These are phyloP conservation scores for Pungitius pungitius DNA, from an alignment of 2,113 vertebrate species.

Conservation along the genomic window DNA sequence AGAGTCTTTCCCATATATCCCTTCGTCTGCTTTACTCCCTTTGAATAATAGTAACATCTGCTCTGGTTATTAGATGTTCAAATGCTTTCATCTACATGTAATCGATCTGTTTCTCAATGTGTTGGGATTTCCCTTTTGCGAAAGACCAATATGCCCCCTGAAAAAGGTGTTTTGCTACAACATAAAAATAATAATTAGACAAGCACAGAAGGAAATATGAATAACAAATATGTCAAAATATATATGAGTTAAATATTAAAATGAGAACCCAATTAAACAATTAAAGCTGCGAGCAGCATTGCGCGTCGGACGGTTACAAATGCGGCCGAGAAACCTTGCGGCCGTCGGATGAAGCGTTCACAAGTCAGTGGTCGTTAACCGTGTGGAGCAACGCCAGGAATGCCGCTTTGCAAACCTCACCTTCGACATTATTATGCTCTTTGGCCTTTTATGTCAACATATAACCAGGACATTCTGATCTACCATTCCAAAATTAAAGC, in stretches of 20 bases:
- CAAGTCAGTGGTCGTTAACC: too few relatives aligned
- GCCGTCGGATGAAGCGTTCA: too few relatives aligned
- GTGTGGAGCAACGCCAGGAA: too few relatives aligned
- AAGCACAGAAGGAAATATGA: constrained; percentile 8
- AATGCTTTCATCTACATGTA: not conserved
- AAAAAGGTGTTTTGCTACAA: constrained; percentile 1
- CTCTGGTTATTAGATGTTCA: not conserved
- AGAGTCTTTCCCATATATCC: not conserved
- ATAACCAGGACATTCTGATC: too few relatives aligned
- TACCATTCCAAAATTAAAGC: too few relatives aligned
- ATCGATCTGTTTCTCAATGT: not conserved
- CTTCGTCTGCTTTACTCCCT: not conserved
- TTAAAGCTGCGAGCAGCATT: too few relatives aligned
- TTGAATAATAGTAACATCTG: not conserved
- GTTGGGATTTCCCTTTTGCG: not conserved
- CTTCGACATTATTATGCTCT: too few relatives aligned
- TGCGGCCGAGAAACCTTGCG: too few relatives aligned
- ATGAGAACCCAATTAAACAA: constrained; percentile 16
- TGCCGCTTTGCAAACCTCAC: too few relatives aligned
- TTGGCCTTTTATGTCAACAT: too few relatives aligned
- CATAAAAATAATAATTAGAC: constrained; percentile 25
- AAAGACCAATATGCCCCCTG: not conserved
- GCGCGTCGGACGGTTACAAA: too few relatives aligned
- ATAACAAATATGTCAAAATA: not conserved
- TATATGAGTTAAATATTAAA: constrained; percentile 6